phyloP scores from a whole-genome alignment of 2,888 invertebrate genomes.

The Hydrotaea diabolus region DNA sequence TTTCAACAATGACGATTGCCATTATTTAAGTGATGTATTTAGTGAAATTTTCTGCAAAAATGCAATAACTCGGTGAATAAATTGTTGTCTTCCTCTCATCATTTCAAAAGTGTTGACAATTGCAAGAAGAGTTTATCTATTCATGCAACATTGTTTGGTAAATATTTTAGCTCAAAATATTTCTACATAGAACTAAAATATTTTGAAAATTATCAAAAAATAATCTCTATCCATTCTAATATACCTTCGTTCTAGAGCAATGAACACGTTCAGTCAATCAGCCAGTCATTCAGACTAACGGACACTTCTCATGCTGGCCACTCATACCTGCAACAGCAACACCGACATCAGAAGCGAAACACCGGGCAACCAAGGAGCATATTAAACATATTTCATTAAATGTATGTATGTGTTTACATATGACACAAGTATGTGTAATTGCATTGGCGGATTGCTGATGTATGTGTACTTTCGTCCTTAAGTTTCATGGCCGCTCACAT shows the following conservation, averaged over 20 bases:
- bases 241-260: background rate
- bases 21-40: too few relatives aligned
- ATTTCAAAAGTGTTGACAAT: too few relatives aligned
- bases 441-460: background rate
- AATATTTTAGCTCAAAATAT: too few relatives aligned
- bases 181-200: too few relatives aligned
- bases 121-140: too few relatives aligned
- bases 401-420: background rate
- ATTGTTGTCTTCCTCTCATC: too few relatives aligned
- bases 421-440: background rate
- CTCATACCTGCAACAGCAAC: background rate
- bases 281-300: background rate
- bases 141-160: too few relatives aligned
- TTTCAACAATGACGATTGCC: too few relatives aligned
- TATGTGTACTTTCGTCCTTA: conserved; percentile 8
- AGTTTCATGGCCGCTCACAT: conserved; percentile 28
- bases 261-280: background rate
- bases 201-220: too few relatives aligned
- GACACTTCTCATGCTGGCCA: background rate
- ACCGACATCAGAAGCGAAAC: background rate
- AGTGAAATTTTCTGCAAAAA: too few relatives aligned
- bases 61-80: too few relatives aligned
- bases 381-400: conserved; percentile 29
- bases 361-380: background rate
- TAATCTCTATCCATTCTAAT: background rate